Evolutionary conservation across 2,888 invertebrate species (phyloP), one percentile per base, ranked within the genome.

Genomic region (Drosophila siamana): DNA sequence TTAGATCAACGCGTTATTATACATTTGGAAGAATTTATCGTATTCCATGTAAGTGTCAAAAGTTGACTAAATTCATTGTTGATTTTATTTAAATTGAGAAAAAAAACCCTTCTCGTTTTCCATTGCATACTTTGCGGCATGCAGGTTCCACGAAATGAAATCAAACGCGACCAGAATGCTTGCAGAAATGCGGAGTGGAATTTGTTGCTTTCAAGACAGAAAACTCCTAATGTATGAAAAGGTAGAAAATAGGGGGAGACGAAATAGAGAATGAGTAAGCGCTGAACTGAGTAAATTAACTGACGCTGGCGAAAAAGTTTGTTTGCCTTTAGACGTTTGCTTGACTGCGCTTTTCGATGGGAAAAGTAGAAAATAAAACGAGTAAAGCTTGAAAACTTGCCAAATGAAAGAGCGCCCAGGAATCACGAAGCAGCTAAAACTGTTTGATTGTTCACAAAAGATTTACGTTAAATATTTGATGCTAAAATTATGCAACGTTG

Each of bases 231-330:
- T 62, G 69, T 68, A 33, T 30, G 6, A 51, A 24, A 11, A 9
- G 22, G 6, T 15, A 28, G 16, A 22, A 40, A 24, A 30, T n/a
- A n/a, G 7, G n/a, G 24, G 16, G 6, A 38, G 19, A 44, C n/a
- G 55, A 38, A 9, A 54, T 40, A 33, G 46, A 52, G 46, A 19
- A 3, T 19, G 28, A 55, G 40, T 47, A 36, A 67, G 64, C 56
- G 78, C 80, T 83, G 86, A 84, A 88, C 88, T 86, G 80, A 84
- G 88, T 84, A 88, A 88, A 88, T 84, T 84, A 88, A 83, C 84
- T 80, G 80, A 55, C 48, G 80, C 74, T 70, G 75, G 80, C 68
- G 60, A 70, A 84, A 81, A 85, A 88, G 56, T 83, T 85, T 87
- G 80, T 83, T 83, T 87, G 88, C 83, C 80, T 63, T 74, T 61